These are phyloP conservation scores for Gasterosteus nipponicus DNA, from an alignment of 2,113 vertebrate genomes.

Conservation along the genomic window DNA sequence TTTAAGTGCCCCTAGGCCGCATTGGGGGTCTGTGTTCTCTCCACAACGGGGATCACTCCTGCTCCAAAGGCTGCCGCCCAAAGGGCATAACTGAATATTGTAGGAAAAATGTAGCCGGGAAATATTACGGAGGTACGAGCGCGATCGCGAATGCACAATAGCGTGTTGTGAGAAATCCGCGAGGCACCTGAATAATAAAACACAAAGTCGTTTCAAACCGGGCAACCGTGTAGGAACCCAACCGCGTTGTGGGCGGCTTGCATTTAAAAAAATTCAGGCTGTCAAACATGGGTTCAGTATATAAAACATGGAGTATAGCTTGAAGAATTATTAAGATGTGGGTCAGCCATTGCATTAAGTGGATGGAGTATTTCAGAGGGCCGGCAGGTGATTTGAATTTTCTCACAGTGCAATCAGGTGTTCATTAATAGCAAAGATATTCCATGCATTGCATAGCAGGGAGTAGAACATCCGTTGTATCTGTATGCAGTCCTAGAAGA, in stretches of 20 bases:
- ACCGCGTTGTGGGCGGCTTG: constrained; percentile 6
- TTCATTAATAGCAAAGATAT: constrained; percentile 2
- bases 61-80: constrained; percentile 26
- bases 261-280: constrained; percentile 17
- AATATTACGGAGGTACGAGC: constrained; percentile 31
- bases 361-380: constrained; percentile 19
- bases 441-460: background rate
- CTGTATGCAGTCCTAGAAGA: background rate
- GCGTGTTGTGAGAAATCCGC: constrained; percentile 25
- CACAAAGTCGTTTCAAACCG: constrained; percentile 23
- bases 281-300: constrained; percentile 3
- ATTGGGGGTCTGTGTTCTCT: background rate
- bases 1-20: background rate
- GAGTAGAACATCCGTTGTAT: background rate
- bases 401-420: constrained; percentile 32
- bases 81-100: constrained; percentile 38
- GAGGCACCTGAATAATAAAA: constrained; percentile 22
- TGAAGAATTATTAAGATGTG: constrained; percentile 32
- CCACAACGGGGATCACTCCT: background rate
- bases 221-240: constrained; percentile 18
- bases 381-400: constrained; percentile 41
- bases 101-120: constrained; percentile 18
- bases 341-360: background rate
- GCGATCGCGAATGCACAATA: constrained; percentile 18
- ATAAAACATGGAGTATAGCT: constrained; percentile 14